Base-by-base conservation (phyloP, 2,888 invertebrate genomes). In the Drosophila koepferae region DNA sequence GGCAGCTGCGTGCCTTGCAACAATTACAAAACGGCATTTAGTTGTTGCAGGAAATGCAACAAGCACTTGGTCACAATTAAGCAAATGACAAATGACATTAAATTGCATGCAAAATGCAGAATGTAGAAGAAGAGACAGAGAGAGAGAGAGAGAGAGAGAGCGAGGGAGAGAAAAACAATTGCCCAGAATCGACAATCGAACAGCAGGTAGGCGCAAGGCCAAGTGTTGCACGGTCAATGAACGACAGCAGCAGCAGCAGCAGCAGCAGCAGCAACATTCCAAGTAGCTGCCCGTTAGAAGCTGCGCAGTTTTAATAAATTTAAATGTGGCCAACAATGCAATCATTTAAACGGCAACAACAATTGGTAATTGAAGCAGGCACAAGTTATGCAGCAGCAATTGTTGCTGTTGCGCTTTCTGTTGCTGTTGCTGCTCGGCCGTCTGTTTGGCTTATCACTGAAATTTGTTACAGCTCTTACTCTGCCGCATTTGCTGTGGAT, bases 291-390 rank as follows among this genome's bases (percentile, higher is more conserved):
- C 90, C 86, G 86, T 87, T 87, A 87, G 79, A 75, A 73, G 70
- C 60, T 74, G 77, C 66, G 89, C 90, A 86, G 89, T 87, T 87
- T 87, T 87, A 87, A 87, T 87, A 90, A 87, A 87, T 87, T 87
- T 90, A 90, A 87, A 87, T 87, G 86, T 82, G 81, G 72, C 66
- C 69, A 81, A 83, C 86, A 86, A 89, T 86, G 77, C 69, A 63
- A 86, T 89, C 79, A 89, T 89, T 86, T 77, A 74, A 86, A 71
- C 86, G 86, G 86, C 83, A 77, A 82, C 85, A 72, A 88, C 82
- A 86, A 88, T 86, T 84, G 90, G 90, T 85, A 85, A 89, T 85
- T 87, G 89, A 84, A 70, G 87, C 68, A 78, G 71, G 20, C 75
- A 62, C 62, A 79, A 79, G 80, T 69, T 79, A 79, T 78, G 81